Conservation (phyloP, 2,797 vertebrate species). For the Enteromius thamalakanensis region DNA sequence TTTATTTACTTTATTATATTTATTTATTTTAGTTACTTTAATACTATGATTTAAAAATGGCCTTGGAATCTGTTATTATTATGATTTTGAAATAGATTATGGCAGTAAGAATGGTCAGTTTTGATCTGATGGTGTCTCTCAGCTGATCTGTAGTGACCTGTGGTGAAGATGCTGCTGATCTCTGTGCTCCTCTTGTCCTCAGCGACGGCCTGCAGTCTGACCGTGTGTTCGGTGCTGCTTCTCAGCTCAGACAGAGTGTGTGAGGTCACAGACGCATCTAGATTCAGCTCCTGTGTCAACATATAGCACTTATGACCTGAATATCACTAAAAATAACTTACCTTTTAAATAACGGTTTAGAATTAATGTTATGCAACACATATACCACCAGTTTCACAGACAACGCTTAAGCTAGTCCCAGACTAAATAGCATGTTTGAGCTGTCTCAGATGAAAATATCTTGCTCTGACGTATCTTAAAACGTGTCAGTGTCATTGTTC, state of each 20-base stretch:
- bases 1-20: not conserved
- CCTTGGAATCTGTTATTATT: not conserved
- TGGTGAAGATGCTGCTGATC: constrained; percentile 80
- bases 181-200: constrained; percentile 79
- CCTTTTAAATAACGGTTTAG: not conserved
- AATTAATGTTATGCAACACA: not conserved
- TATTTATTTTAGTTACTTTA: not conserved
- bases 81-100: not conserved
- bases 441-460: too few species aligned
- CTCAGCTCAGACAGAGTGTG: constrained; percentile 83
- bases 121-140: not conserved
- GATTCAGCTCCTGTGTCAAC: constrained; percentile 81
- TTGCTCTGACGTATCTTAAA: too few species aligned
- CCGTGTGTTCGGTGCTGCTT: constrained; percentile 82
- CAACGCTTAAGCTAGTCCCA: too few species aligned
- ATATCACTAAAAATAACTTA: not conserved
- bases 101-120: not conserved
- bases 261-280: constrained; percentile 83
- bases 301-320: constrained; percentile 13
- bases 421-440: too few species aligned
- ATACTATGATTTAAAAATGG: not conserved
- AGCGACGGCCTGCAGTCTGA: constrained; percentile 81
- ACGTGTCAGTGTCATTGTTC: too few species aligned
- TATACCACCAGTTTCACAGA: not conserved
- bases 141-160: constrained; percentile 71